Evolutionary conservation across 2,113 vertebrate genomes (phyloP), one percentile per base, ranked within the genome.

Genomic region (Thamnaconus septentrionalis): DNA sequence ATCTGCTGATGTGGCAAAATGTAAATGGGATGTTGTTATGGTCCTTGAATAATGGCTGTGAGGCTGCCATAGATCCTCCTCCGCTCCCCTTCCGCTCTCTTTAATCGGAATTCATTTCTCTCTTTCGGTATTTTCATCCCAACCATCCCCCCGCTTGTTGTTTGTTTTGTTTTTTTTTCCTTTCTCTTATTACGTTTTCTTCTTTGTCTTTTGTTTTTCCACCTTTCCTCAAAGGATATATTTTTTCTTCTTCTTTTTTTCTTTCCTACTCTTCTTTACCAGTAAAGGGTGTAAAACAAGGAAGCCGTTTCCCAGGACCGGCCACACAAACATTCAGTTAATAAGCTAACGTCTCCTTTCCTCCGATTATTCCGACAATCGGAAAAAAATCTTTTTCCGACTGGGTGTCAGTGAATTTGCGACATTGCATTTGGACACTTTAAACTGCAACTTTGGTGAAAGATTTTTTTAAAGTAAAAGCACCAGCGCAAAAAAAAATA

Each of bases 1-100:
- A 83, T 72, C 64, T 78, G 81, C 77, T 75, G 78, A 78, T 53
- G 49, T 61, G 59, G 57, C 49, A 70, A 49, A 71, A 73, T 80
- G 62, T 56, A 55, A 69, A 83, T 78, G 8, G 44, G 42, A 69
- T 69, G 53, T 71, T 62, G 61, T 71, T 56, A 46, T 66, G 51
- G 54, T 54, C 56, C 57, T 59, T 78, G 68, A 75, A 69, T 78
- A 69, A 78, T 59, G 46, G 5, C 69, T 54, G 1, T 9, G 42
- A 7, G 42, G 56, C 58, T 49, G 12, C 59, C 31, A 10, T 31
- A 46, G 39, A 54, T 51, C 63, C 54, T 73, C 49, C 61, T 11
- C 64, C 39, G 39, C 53, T 61, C 11, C 5, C 9, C 41, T 12
- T 4, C 56, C 48, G 40, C 50, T 56, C 10, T 11, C 42, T 39